Base-by-base conservation (phyloP, 2,797 vertebrate species). In the Capromys pilorides region DNA sequence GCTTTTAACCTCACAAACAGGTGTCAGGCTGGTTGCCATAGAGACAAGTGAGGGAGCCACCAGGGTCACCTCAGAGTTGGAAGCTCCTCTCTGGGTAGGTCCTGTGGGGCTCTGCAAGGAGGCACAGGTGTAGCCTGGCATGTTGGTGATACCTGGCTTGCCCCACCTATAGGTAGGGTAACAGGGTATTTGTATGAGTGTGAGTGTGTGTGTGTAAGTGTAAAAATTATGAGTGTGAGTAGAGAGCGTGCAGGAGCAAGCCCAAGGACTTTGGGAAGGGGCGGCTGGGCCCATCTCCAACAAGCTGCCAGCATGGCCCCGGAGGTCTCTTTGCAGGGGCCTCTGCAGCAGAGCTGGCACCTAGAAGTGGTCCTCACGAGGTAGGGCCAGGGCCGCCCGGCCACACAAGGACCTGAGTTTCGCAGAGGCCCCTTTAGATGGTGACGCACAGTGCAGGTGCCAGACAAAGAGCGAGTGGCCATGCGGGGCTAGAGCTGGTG, bases 11-110 rank as follows among this genome's bases (percentile, higher is more conserved):
- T 94, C 79, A 67, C 64, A 33, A 82, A 80, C 83, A 85, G 69
- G 95, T 78, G 77, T 36, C 75, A 5, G 94, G 71, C 87, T 69
- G 51, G 69, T 95, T 97, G 77, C 93, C 90, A 88, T 82, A 90
- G 93, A 92, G 90, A 93, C 49, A 57, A 51, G 61, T 82, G 28
- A 79, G 33, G 41, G 33, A 0, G 51, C 21, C 62, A 28, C 95
- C 92, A 88, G 45, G 78, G 36, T 92, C 79, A 85, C 88, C 86
- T 41, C 75, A 49, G 95, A 61, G 45, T 84, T 94, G 51, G 36
- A 3, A 77, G 90, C 39, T 78, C 80, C 89, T 71, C 54, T 96
- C 21, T 75, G 87, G 66, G 66, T 1, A 78, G 92, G 90, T 94
- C 93, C 49, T 45, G n/a, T 5, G 4, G 67, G 59, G 86, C 41